Percentiles rank a stretch among this genome's conserved stretches.
Evolutionary conservation across 2,797 vertebrate species (phyloP).

Genomic region (Tragelaphus eurycerus): DNA sequence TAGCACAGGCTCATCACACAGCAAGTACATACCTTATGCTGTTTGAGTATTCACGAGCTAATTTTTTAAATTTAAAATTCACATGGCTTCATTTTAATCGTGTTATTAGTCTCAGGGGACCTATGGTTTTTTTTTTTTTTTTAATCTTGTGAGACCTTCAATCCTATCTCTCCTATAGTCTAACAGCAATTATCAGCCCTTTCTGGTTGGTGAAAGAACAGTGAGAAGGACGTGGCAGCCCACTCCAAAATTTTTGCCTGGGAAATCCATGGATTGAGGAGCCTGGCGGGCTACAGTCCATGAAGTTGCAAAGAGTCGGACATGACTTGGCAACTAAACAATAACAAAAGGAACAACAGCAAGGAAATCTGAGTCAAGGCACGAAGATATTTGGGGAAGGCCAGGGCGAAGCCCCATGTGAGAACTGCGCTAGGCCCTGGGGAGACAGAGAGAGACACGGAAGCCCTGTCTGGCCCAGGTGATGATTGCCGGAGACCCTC

Average conservation of each 20-base stretch:
- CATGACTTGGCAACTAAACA: not conserved
- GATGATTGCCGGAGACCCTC: not conserved
- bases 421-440: not conserved
- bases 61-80: not conserved
- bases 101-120: not conserved
- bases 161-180: not conserved
- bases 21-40: rapidly evolving
- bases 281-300: not conserved
- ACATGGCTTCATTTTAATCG: not conserved
- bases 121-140: not conserved
- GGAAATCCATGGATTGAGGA: not conserved
- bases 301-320: not conserved
- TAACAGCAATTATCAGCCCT: not conserved
- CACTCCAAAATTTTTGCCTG: not conserved
- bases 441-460: not conserved
- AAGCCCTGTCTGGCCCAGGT: rapidly evolving
- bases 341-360: not conserved
- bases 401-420: rapidly evolving
- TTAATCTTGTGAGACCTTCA: not conserved
- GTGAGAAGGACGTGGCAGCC: not conserved
- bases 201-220: not conserved
- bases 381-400: rapidly evolving
- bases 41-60: not conserved
- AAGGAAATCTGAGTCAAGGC: not conserved
- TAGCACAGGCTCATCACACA: not conserved